Evolutionary conservation across 2,113 vertebrate genomes (phyloP), one percentile per base, ranked within the genome.

Genomic region (Apistogramma diplotaenia): DNA sequence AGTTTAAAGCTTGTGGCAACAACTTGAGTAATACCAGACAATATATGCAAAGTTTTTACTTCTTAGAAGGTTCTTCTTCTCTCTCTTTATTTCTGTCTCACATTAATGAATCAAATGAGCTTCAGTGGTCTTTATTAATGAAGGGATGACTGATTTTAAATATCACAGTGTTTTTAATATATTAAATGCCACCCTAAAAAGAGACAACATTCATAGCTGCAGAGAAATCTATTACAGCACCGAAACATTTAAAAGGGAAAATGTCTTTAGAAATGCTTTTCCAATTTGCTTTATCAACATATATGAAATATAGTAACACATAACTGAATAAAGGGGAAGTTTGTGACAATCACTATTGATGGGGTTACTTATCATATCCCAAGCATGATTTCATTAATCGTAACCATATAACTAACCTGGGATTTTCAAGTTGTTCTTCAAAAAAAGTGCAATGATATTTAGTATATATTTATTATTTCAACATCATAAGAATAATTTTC

Each of bases 391-490:
- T 43, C 13, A 43, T 5, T 40, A 62, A n/a, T 62, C 40, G 8
- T 23, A 62, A 23, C 12, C 60, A 62, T 16, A 23, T 23, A 5
- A 62, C 0, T 12, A 62, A 40, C 60, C 7, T 40, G 7, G 60
- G 8, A 23, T 62, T 12, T 23, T n/a, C 6, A 40, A 62, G n/a
- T 23, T 62, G 4, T 40, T 62, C 60, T 62, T 40, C 0, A 21
- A 12, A 62, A 40, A 11, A 23, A 40, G 8, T 62, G 12, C 16
- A 0, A 16, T n/a, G 2, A 40, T 0, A 40, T 0, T 21, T 7
- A 40, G 33, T 62, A 23, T 40, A 1, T 12, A 5, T 23, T 62
- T 62, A 62, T 40, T 23, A 16, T 62, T 23, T 35, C 7, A 23
- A 40, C n/a, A 23, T 62, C 4, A 15, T 16, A 35, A 62, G 2